Percentiles rank a stretch among this genome's conserved stretches.
Evolutionary conservation across 2,113 vertebrate genomes (phyloP).

Genomic region (Xerus inauris): DNA sequence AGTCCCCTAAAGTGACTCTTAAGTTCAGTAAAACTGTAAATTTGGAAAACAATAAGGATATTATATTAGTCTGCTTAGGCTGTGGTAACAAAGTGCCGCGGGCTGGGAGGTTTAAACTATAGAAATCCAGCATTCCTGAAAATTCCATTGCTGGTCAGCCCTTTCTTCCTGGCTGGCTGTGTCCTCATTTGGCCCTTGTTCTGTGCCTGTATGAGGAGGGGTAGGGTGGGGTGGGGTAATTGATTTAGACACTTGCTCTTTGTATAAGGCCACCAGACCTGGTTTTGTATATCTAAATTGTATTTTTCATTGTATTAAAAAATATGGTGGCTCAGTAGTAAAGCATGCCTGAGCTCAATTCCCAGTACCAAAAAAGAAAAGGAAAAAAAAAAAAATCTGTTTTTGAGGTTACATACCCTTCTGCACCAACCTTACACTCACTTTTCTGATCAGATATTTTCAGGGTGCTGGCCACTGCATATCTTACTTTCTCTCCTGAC

Average conservation of each 20-base stretch:
- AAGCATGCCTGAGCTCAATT: not conserved
- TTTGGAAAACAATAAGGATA: not conserved
- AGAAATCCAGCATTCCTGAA: not conserved
- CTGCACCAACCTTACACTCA: not conserved
- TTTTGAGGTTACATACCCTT: not conserved
- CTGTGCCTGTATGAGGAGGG: not conserved
- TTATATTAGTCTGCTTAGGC: not conserved
- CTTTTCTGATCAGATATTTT: not conserved
- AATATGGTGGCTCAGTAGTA: not conserved
- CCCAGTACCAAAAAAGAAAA: too few relatives aligned
- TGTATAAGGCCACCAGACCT: not conserved
- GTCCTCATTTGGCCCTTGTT: not conserved
- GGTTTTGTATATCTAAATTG: not conserved
- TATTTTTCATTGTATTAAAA: not conserved
- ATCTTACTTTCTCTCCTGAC: not conserved
- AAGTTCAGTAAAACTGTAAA: rapidly evolving
- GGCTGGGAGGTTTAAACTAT: not conserved
- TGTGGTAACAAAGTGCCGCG: too few relatives aligned
- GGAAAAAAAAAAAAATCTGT: too few relatives aligned
- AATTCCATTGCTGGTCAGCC: not conserved
- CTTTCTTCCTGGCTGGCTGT: not conserved
- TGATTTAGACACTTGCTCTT: not conserved
- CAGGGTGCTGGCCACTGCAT: not conserved
- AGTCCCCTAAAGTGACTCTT: rapidly evolving
- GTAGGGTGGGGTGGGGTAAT: too few relatives aligned